A percentile compares a stretch with the other conserved stretches of the same genome.
Conservation (phyloP, 2,888 invertebrate genomes). For the Arenicola marina region DNA sequence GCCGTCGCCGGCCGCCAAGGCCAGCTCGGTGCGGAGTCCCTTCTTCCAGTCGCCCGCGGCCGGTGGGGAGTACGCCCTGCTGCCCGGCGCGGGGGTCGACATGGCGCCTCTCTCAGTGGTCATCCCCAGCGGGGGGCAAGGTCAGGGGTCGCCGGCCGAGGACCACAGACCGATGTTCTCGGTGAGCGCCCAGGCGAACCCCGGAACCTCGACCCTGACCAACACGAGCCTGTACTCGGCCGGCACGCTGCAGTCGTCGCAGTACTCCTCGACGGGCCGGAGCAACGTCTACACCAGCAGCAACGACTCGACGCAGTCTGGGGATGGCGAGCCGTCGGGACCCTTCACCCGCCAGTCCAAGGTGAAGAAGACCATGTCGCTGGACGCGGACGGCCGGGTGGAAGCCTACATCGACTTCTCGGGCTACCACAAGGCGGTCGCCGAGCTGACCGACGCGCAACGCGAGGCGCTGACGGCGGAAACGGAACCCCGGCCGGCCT, state of each 20-base stretch:
- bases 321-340: conserved; percentile 41
- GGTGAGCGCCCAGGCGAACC: conserved; percentile 16
- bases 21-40: conserved; percentile 7
- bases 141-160: not conserved
- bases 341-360: conserved; percentile 20
- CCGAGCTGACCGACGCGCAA: conserved; percentile 49
- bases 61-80: not conserved
- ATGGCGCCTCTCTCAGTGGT: conserved; percentile 22
- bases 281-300: conserved; percentile 43
- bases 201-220: conserved; percentile 7
- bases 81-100: not conserved
- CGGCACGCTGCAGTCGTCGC: conserved; percentile 7
- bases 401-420: conserved; percentile 84
- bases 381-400: conserved; percentile 74
- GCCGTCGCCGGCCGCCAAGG: conserved; percentile 41
- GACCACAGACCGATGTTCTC: conserved; percentile 3
- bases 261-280: conserved; percentile 31
- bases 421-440: conserved; percentile 65
- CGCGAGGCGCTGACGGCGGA: conserved; percentile 46
- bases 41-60: not conserved
- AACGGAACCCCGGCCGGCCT: conserved; percentile 48
- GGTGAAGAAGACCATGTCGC: conserved; percentile 55
- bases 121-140: conserved; percentile 17
- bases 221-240: not conserved
- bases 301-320: conserved; percentile 50